Evolutionary conservation across 2,113 vertebrate species (phyloP), one percentile per base, ranked within the genome.

Genomic region (Percopsis transmontana): DNA sequence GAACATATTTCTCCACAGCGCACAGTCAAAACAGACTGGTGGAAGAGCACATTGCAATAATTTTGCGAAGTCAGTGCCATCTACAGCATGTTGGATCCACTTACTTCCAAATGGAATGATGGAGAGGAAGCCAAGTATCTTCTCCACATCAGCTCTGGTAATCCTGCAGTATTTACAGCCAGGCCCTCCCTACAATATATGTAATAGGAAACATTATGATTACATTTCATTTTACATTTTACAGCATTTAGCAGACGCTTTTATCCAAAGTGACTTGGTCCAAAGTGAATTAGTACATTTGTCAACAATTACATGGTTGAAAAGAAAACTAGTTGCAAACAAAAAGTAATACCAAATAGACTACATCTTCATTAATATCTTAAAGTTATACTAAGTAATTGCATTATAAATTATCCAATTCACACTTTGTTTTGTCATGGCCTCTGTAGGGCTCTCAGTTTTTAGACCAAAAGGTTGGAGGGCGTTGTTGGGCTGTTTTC

Each of bases 131-230:
- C 87, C 88, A 9, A 90, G 56, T 56, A 42, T 76, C 15, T 20
- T 64, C 27, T 67, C 74, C 12, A 91, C 56, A 27, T 92, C 85
- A 8, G 39, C 73, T 60, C 63, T 73, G 50, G 68, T 88, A 58
- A 93, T 88, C 64, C 91, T 77, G 84, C 92, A 93, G 70, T 91
- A 93, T n/a, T 91, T 84, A 77, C 91, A 92, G 10, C 66, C 80
- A 2, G 76, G 19, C 1, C 55, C 24, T 27, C 87, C 91, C 92
- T 93, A 69, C 4, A 44, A 21, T 38, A 8, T 2, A 57, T 12
- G 58, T 33, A 40, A 8, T 2, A 57, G 14, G 62, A 40, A 57
- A 16, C 1, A 23, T 55, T 55, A 14, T 6, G 9, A 8, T 55
- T 55, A 7, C 48, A 19, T 20, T 8, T 6, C 8, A 6, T 51